These are phyloP conservation scores for Azorinus chamasolen DNA, from an alignment of 2,888 invertebrate species.

Conservation along the genomic window DNA sequence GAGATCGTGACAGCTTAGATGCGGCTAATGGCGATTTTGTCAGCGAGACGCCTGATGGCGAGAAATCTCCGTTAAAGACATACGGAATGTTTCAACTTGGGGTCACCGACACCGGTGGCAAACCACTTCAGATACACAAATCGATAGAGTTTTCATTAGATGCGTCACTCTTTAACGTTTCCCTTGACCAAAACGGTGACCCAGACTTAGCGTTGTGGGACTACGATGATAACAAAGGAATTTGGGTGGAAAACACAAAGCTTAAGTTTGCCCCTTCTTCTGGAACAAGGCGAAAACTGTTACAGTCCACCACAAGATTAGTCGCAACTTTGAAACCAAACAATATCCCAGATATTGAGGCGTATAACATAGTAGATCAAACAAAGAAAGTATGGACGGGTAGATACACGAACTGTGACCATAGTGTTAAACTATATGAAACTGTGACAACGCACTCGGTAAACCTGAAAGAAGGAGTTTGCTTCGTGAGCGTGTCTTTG, in stretches of 20 bases:
- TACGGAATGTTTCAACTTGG: conserved; percentile 48
- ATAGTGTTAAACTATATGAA: conserved; percentile 40
- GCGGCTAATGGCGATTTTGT: conserved; percentile 48
- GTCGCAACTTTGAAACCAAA: conserved; percentile 8
- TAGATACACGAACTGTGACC: conserved; percentile 44
- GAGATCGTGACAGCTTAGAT: conserved; percentile 38
- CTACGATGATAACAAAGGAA: conserved; percentile 49
- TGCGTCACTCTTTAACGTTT: conserved; percentile 39
- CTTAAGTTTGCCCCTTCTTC: conserved; percentile 13
- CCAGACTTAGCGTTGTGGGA: conserved; percentile 49
- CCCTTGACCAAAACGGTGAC: conserved; percentile 28
- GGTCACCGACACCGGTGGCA: conserved; percentile 28
- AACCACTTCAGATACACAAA: conserved; percentile 32
- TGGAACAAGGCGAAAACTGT: conserved; percentile 4
- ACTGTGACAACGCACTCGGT: neutral
- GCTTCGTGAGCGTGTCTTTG: conserved; percentile 43
- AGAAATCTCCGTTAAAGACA: conserved; percentile 35
- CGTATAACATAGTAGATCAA: conserved; percentile 6
- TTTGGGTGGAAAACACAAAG: conserved; percentile 44
- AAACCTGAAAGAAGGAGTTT: conserved; percentile 19
- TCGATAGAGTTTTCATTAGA: conserved; percentile 34
- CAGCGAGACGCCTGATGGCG: conserved; percentile 24
- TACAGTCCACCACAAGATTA: neutral
- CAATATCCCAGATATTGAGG: conserved; percentile 28
- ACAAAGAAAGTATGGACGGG: conserved; percentile 11